Evolutionary conservation across 2,888 invertebrate genomes (phyloP), one percentile per base, ranked within the genome.

Genomic region (Coelinius sp.): DNA sequence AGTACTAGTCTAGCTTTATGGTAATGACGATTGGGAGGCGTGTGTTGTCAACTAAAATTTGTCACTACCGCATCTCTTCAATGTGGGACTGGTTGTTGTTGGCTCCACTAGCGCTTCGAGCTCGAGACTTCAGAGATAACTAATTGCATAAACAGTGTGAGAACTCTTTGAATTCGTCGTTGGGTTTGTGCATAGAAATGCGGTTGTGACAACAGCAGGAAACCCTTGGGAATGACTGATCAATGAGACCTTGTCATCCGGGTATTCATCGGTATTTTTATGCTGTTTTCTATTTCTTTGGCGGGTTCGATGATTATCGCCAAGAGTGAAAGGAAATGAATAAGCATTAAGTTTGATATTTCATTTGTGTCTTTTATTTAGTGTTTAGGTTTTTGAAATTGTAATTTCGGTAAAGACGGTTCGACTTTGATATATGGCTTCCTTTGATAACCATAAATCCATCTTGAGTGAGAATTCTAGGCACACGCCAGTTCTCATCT

Each of bases 401-500:
- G 6, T 1, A 41, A 41, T n/a, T n/a, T 5, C 10, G 5, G 31
- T n/a, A 73, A 56, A 66, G 68, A 53, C 31, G 24, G 10, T 10
- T 6, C 2, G 38, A 10, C 12, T 2, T 38, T 38, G 8, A 38
- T 2, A n/a, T n/a, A n/a, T n/a, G n/a, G n/a, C n/a, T n/a, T n/a
- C n/a, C n/a, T n/a, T n/a, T n/a, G n/a, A n/a, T n/a, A n/a, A n/a
- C n/a, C n/a, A n/a, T n/a, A n/a, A n/a, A n/a, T n/a, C n/a, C n/a
- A n/a, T n/a, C n/a, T n/a, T n/a, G n/a, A n/a, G n/a, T n/a, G n/a
- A n/a, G n/a, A n/a, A n/a, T n/a, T 82, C 81, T 73, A 71, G 86
- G 85, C 86, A 84, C 86, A 85, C 79, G 86, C 82, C 85, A 75
- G 75, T 75, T 80, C 78, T 83, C 85, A 82, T 82, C 83, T 84